A percentile compares a stretch with the other conserved stretches of the same genome.
phyloP scores from a whole-genome alignment of 2,797 vertebrate species.

The Loriculus beryllinus region DNA sequence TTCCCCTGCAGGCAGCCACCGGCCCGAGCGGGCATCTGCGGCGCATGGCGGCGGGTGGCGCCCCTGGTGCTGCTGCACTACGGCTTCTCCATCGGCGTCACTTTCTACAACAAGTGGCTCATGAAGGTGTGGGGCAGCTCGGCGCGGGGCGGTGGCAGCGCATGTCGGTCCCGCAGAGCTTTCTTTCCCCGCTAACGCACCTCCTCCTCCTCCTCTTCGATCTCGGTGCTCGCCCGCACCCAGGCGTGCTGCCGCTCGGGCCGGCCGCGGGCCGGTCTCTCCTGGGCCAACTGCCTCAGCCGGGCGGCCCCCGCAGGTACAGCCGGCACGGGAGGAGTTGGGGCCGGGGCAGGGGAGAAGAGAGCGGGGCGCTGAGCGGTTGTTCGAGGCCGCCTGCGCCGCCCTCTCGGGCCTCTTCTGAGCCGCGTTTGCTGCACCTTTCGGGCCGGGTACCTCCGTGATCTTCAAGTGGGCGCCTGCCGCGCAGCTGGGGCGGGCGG shows the following conservation, averaged over 20 bases:
- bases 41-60: conserved; percentile 62
- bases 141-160: neutral
- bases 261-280: conserved; percentile 80
- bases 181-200: conserved; percentile 90
- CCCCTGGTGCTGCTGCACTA: conserved; percentile 88
- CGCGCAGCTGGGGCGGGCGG: accelerated
- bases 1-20: neutral
- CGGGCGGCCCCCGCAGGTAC: conserved; percentile 89
- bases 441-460: neutral
- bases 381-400: too few species aligned
- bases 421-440: neutral
- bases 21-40: neutral
- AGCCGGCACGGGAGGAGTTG: neutral
- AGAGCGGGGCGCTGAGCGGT: neutral
- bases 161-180: conserved; percentile 76
- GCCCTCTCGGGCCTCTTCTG: neutral
- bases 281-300: conserved; percentile 83
- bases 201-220: conserved; percentile 85
- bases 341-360: neutral
- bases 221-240: conserved; percentile 79
- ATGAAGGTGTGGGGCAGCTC: conserved; percentile 78
- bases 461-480: neutral
- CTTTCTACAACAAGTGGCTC: conserved; percentile 97
- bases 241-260: conserved; percentile 78
- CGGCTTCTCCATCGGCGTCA: conserved; percentile 92